Evolutionary conservation across 2,797 vertebrate species (phyloP).

Genomic region (Astyanax mexicanus): DNA sequence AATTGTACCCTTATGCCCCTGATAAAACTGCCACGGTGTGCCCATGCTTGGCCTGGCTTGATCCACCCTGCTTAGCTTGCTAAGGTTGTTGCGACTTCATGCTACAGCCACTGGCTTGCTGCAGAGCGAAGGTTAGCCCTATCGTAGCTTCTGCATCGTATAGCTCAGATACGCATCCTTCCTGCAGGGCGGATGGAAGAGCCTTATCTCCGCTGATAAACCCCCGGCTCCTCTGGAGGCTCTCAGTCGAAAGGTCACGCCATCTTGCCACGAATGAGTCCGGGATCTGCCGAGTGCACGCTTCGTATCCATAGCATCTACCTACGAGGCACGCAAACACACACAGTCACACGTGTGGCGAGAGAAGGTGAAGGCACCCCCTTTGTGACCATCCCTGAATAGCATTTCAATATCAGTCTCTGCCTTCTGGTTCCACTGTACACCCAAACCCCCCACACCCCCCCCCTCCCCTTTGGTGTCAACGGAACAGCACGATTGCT

Average conservation of each 20-base stretch:
- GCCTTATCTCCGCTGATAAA: constrained; percentile 58
- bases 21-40: too few species aligned
- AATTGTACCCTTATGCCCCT: too few species aligned
- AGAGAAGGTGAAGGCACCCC: constrained; percentile 28
- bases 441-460: too few species aligned
- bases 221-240: constrained; percentile 36
- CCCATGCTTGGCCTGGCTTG: not conserved
- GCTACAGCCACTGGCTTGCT: not conserved
- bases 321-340: constrained; percentile 38
- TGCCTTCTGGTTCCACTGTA: constrained; percentile 50
- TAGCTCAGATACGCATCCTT: constrained; percentile 44
- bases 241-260: constrained; percentile 56
- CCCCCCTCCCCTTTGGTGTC: constrained; percentile 47
- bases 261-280: constrained; percentile 37
- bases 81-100: not conserved
- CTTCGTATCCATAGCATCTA: constrained; percentile 52
- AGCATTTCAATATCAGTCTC: constrained; percentile 57
- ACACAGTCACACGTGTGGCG: constrained; percentile 22
- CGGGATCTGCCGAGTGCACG: constrained; percentile 37
- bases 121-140: constrained; percentile 32
- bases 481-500: constrained; percentile 53
- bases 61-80: not conserved
- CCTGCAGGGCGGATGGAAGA: constrained; percentile 41
- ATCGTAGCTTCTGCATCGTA: constrained; percentile 23
- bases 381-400: constrained; percentile 48